Evolutionary conservation across 2,113 vertebrate genomes (phyloP).

Genomic region (Ceyx margarethae): DNA sequence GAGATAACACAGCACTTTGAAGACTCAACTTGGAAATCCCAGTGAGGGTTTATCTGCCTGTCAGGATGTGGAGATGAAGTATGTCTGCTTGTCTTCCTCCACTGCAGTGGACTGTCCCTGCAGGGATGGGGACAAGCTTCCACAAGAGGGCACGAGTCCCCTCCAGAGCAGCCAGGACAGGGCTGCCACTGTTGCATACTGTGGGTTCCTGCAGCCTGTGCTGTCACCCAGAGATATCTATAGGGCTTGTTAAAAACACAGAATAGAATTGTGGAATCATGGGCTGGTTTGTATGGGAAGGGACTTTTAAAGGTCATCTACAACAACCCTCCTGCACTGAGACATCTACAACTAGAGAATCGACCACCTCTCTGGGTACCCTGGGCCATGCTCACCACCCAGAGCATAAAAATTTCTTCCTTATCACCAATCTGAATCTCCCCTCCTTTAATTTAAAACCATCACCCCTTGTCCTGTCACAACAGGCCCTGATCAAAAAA

Average conservation of each 20-base stretch:
- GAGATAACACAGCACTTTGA: neutral
- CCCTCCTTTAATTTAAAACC: neutral
- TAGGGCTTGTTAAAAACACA: neutral
- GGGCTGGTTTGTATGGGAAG: neutral
- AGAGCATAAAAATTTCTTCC: neutral
- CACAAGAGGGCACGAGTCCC: constrained; percentile 49
- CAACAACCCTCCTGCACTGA: neutral
- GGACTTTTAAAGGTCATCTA: neutral
- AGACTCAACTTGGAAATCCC: neutral
- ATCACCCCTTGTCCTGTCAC: neutral
- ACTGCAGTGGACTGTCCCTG: neutral
- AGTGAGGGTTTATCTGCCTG: accelerated
- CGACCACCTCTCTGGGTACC: neutral
- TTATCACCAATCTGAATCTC: neutral
- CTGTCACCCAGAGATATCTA: neutral
- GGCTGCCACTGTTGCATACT: accelerated
- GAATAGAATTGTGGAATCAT: neutral
- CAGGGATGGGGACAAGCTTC: neutral
- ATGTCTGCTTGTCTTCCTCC: neutral
- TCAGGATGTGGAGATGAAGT: neutral
- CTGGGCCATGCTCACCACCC: neutral
- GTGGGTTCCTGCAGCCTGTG: neutral
- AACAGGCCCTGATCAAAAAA: neutral
- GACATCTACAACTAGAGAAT: neutral
- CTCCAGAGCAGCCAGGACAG: neutral